A percentile compares a stretch with the other conserved stretches of the same genome.
phyloP scores from a whole-genome alignment of 2,797 vertebrate genomes.

The Clamator glandarius region DNA sequence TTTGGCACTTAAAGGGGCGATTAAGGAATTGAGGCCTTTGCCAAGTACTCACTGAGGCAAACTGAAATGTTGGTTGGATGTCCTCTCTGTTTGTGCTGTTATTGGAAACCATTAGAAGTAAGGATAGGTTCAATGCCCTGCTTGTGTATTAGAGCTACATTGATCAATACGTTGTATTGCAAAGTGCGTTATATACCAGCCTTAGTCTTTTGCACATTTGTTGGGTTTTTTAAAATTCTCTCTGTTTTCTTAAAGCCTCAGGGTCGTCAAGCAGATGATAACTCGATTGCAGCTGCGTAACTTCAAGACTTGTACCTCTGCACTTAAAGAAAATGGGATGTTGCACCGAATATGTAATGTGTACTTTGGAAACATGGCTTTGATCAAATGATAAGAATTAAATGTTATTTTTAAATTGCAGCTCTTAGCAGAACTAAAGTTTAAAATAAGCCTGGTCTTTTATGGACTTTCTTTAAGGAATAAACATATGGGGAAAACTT shows the following conservation, averaged over 20 bases:
- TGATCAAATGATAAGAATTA: slow-evolving; percentile 51
- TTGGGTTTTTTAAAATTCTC: background rate
- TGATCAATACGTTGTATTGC: background rate
- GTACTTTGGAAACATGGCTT: slow-evolving; percentile 38
- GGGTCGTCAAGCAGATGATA: slow-evolving; percentile 86
- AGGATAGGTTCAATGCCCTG: background rate
- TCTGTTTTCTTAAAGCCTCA: slow-evolving; percentile 85
- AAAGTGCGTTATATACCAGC: background rate
- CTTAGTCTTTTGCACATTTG: background rate
- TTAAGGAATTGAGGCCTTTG: background rate
- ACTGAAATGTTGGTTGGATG: background rate
- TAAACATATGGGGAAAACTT: slow-evolving; percentile 54
- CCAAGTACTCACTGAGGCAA: background rate
- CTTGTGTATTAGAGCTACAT: background rate
- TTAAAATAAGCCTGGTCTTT: slow-evolving; percentile 24
- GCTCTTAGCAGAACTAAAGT: slow-evolving; percentile 33
- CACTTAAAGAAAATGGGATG: slow-evolving; percentile 4
- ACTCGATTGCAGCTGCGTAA: slow-evolving; percentile 90
- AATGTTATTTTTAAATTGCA: slow-evolving; percentile 54
- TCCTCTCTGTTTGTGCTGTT: background rate
- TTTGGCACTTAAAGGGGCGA: background rate
- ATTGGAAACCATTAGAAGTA: background rate
- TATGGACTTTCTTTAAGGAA: slow-evolving; percentile 53
- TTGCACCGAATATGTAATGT: background rate
- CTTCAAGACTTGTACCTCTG: background rate